Conservation (phyloP, 2,888 invertebrate genomes). For the Agrochola lota region DNA sequence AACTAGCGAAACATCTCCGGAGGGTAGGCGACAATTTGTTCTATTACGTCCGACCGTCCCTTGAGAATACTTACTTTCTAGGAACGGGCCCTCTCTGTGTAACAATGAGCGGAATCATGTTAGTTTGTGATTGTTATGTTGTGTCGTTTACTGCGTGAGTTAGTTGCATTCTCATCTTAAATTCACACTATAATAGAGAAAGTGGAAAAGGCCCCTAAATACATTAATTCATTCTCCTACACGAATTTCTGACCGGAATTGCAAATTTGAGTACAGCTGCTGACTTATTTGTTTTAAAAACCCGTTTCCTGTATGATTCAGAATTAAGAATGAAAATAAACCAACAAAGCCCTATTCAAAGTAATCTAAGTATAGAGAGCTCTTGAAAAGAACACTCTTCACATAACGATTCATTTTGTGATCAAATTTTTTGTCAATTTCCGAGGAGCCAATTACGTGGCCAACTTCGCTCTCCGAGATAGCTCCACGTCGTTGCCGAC, state of each 20-base stretch:
- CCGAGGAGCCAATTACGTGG: conserved; percentile 68
- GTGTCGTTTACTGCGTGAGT: conserved; percentile 28
- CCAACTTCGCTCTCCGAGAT: conserved; percentile 55
- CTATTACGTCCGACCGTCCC: conserved; percentile 54
- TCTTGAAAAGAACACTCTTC: conserved; percentile 50
- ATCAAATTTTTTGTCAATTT: conserved; percentile 56
- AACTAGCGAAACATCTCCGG: conserved; percentile 65
- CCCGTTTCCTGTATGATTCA: conserved; percentile 43
- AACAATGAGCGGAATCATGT: conserved; percentile 53
- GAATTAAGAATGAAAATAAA: conserved; percentile 27
- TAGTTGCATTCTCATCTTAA: conserved; percentile 45
- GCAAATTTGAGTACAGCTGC: not conserved
- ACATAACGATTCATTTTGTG: conserved; percentile 51
- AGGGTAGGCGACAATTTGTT: conserved; percentile 64
- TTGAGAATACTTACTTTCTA: conserved; percentile 64
- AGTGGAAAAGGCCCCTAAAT: not conserved
- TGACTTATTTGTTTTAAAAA: conserved; percentile 24
- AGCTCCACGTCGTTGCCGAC: conserved; percentile 48
- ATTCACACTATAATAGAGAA: conserved; percentile 34
- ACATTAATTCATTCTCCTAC: not conserved
- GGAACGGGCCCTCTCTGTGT: conserved; percentile 36
- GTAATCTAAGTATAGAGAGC: conserved; percentile 48
- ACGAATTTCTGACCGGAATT: not conserved
- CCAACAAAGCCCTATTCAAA: conserved; percentile 15
- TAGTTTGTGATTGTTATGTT: conserved; percentile 43